Conservation (phyloP, 2,888 invertebrate genomes). For the Diloba caeruleocephala region DNA sequence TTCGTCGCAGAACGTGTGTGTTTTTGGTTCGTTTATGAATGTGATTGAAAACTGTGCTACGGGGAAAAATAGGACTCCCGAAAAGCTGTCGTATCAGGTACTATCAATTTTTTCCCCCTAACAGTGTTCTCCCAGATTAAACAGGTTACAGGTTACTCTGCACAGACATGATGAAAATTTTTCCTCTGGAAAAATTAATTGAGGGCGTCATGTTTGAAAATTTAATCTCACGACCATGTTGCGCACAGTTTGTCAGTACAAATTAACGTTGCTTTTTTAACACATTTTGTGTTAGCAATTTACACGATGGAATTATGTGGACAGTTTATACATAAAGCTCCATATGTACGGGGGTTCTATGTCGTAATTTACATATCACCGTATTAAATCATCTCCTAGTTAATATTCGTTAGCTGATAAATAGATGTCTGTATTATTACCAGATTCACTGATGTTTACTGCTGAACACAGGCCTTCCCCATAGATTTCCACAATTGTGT, state of each 20-base stretch:
- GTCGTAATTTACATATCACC: conserved; percentile 29
- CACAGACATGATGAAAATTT: conserved; percentile 69
- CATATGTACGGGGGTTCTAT: conserved; percentile 39
- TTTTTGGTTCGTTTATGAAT: conserved; percentile 53
- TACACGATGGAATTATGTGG: conserved; percentile 58
- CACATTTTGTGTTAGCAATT: conserved; percentile 71
- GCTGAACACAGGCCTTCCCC: too few relatives aligned
- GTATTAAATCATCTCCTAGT: conserved; percentile 8
- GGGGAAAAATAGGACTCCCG: conserved; percentile 20
- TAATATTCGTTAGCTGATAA: conserved; percentile 26
- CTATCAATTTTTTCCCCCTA: conserved; percentile 56
- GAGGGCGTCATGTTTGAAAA: conserved; percentile 78
- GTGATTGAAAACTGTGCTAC: conserved; percentile 41
- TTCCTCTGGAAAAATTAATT: conserved; percentile 78
- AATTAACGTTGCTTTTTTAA: conserved; percentile 76
- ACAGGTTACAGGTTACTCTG: conserved; percentile 65
- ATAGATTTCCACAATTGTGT: too few relatives aligned
- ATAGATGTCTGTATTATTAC: conserved; percentile 1
- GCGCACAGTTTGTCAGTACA: conserved; percentile 67
- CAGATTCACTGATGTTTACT: too few relatives aligned
- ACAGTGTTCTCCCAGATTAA: conserved; percentile 68
- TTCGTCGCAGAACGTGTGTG: conserved; percentile 76
- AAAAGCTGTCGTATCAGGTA: conserved; percentile 55
- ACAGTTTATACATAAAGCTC: conserved; percentile 43
- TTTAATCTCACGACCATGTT: conserved; percentile 82